Percentiles rank a stretch among this genome's conserved stretches.
Evolutionary conservation across 1,140 invertebrate species (phyloP).

Genomic region (Rhagoletis zephyria): DNA sequence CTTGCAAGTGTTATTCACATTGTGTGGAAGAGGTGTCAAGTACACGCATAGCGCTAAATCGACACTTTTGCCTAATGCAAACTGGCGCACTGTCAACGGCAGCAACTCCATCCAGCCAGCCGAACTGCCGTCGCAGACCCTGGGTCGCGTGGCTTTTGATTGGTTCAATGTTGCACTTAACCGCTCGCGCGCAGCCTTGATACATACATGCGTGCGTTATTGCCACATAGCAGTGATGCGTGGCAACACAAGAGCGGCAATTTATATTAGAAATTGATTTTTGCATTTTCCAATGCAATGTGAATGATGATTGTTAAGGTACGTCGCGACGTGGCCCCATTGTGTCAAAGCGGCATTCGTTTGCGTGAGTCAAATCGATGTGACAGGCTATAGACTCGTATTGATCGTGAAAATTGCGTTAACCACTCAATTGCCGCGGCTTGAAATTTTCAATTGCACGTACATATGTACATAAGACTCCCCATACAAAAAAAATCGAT

Average conservation of each 20-base stretch:
- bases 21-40: not conserved
- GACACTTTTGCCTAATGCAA: not conserved
- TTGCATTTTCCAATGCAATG: not conserved
- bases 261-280: not conserved
- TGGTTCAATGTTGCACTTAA: not conserved
- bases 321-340: not conserved
- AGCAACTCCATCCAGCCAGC: not conserved
- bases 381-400: not conserved
- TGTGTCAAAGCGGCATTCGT: not conserved
- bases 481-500: too few relatives aligned
- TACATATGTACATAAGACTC: not conserved
- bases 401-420: not conserved
- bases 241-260: not conserved
- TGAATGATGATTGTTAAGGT: not conserved
- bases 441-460: not conserved
- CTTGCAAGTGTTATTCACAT: not conserved
- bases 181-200: not conserved
- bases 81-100: not conserved
- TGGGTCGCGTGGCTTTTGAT: not conserved
- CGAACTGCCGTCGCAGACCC: not conserved
- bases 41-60: not conserved
- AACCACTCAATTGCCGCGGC: not conserved
- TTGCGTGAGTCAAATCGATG: not conserved
- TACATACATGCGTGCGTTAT: not conserved
- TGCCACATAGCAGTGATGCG: not conserved